Evolutionary conservation across 1,140 invertebrate species (phyloP), one percentile per base, ranked within the genome.

Genomic region (Drosophila mojavensis): DNA sequence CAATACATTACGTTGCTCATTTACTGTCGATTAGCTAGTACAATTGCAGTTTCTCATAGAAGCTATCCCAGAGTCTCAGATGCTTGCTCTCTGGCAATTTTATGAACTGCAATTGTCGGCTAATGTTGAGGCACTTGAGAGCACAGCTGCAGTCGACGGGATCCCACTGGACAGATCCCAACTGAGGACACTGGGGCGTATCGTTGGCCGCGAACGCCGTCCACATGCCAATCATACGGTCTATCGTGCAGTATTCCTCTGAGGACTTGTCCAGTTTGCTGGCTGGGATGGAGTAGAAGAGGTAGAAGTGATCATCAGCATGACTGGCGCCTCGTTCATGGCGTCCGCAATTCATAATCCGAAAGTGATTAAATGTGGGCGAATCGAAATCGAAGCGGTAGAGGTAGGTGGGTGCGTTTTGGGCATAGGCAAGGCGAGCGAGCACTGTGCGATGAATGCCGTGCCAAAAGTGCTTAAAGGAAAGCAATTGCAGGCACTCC

Each of bases 281-380:
- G 30, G 92, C 92, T 11, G 93, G 68, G 47, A 79, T 75, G 51
- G 90, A 92, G 67, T 93, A 92, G 75, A 95, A 96, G 9, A 95
- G 61, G 81, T 95, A 95, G 59, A 94, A 94, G 0, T 95, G 6
- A 68, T 96, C 95, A 66, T 96, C 95, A 0, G 93, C 94, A 81
- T 96, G 95, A 64, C 92, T 93, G 2, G 94, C 93, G 9, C 91
- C 88, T 2, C 83, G 71, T 2, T 82, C 68, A 36, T 86, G 79
- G 10, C 54, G 74, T 0, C 83, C 92, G 92, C 26, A 94, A 92
- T 55, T 41, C 43, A 63, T 77, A 78, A 61, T 93, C n/a, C 90
- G 76, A 47, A 65, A 78, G 55, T 81, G 67, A 72, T 92, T 92
- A 11, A 70, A 85, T 5, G 55, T 60, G 17, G 80, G 67, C 0